phyloP scores from a whole-genome alignment of 2,113 vertebrate genomes.

The Callopanchax toddi region DNA sequence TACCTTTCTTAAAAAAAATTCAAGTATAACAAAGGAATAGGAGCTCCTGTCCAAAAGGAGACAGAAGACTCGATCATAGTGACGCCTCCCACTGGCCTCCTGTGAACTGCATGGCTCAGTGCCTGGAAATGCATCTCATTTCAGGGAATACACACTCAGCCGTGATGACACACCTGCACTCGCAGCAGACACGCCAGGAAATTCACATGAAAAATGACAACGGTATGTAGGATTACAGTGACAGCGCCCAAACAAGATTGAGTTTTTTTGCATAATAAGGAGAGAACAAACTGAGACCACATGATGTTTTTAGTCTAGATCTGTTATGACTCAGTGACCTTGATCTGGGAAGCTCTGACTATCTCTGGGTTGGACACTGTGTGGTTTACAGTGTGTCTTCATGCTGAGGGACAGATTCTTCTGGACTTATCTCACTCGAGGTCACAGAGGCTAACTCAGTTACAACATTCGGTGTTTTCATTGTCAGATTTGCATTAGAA shows the following conservation, averaged over 20 bases:
- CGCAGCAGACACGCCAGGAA: constrained; percentile 29
- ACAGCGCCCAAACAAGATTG: background rate
- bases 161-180: constrained; percentile 36
- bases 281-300: constrained; percentile 25
- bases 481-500: constrained; percentile 1
- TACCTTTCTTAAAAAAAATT: too few relatives aligned
- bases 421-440: constrained; percentile 41
- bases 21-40: too few relatives aligned
- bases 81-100: constrained; percentile 7
- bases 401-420: constrained; percentile 13
- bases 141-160: constrained; percentile 27
- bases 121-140: constrained; percentile 48
- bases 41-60: too few relatives aligned
- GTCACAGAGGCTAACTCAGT: constrained; percentile 26
- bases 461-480: constrained; percentile 10
- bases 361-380: constrained; percentile 9
- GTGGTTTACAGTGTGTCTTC: constrained; percentile 11
- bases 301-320: constrained; percentile 35
- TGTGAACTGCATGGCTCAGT: constrained; percentile 33
- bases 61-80: too few relatives aligned
- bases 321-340: constrained; percentile 42
- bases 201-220: constrained; percentile 11
- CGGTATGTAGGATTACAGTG: constrained; percentile 17
- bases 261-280: constrained; percentile 34
- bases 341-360: constrained; percentile 22